Conservation (phyloP, 2,797 vertebrate species). For the Pempheris klunzingeri region DNA sequence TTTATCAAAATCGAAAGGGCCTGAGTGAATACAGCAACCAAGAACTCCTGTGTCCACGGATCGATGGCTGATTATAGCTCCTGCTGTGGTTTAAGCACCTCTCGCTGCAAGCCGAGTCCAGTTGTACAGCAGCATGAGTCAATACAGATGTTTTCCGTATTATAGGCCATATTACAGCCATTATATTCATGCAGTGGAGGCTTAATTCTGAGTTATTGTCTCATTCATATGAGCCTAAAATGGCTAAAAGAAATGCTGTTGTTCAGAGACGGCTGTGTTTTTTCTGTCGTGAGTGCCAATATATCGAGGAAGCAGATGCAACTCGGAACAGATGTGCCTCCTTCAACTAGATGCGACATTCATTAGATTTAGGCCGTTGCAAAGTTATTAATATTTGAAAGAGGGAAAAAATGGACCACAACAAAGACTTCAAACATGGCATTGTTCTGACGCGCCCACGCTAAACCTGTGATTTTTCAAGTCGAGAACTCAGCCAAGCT, state of each 20-base stretch:
- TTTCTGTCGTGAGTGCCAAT: slow-evolving; percentile 3
- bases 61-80: slow-evolving; percentile 73
- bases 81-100: slow-evolving; percentile 60
- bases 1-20: slow-evolving; percentile 73
- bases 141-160: slow-evolving; percentile 36
- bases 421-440: slow-evolving; percentile 64
- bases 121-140: slow-evolving; percentile 34
- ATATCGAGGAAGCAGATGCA: neutral
- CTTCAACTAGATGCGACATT: slow-evolving; percentile 47
- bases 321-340: neutral
- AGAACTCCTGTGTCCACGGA: slow-evolving; percentile 42
- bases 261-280: neutral
- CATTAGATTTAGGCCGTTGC: slow-evolving; percentile 52
- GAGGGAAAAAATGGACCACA: slow-evolving; percentile 40
- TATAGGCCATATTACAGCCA: slow-evolving; percentile 24
- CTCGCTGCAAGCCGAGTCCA: slow-evolving; percentile 38
- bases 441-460: slow-evolving; percentile 64
- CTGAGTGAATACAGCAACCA: slow-evolving; percentile 26
- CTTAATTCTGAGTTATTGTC: slow-evolving; percentile 27
- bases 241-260: neutral
- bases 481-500: slow-evolving; percentile 52
- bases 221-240: slow-evolving; percentile 10
- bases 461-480: slow-evolving; percentile 65
- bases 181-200: slow-evolving; percentile 17
- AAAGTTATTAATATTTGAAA: slow-evolving; percentile 65